Evolutionary conservation across 2,113 vertebrate genomes (phyloP), one percentile per base, ranked within the genome.

Genomic region (Cisticola juncidis): DNA sequence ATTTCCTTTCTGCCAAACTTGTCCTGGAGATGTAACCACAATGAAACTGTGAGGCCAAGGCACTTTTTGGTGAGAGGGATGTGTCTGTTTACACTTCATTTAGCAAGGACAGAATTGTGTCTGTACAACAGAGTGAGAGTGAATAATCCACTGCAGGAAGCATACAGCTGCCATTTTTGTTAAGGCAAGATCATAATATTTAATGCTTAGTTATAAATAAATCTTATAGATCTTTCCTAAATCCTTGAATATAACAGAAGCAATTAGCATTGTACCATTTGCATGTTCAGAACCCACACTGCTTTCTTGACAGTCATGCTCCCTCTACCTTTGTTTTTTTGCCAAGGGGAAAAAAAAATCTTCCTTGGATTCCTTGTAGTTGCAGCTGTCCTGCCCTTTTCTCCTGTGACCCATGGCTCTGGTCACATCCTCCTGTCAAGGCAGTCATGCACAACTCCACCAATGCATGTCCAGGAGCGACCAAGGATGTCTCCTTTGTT

Each of bases 401-500:
- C 26, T 83, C 14, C 31, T 56, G 29, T 22, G 21, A 44, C 38
- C 28, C 42, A 31, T 9, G 35, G 26, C 38, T 86, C 22, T 10
- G 9, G 28, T 61, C 38, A 72, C 56, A 24, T 62, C 64, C 23
- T 69, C 28, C 71, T 78, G 26, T 33, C 57, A 77, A 24, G 29
- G 11, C 5, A 23, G 53, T 25, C 42, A 68, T 40, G 26, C 23
- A 57, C 54, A 47, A 3, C 19, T 85, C 16, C 50, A 72, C 9
- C 50, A 64, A 8, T 31, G 16, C 12, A 26, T 66, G 13, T 35
- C 6, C 50, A 78, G 35, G 62, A 76, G 18, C 0, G 0, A 66
- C 45, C 64, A 73, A 80, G 42, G 60, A 62, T 17, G 42, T 11
- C 17, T n/a, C 23, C 58, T 56, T 45, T 81, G 24, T 60, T 45